These are phyloP conservation scores for Danio jaintianensis DNA, from an alignment of 2,797 vertebrate genomes.

Conservation along the genomic window DNA sequence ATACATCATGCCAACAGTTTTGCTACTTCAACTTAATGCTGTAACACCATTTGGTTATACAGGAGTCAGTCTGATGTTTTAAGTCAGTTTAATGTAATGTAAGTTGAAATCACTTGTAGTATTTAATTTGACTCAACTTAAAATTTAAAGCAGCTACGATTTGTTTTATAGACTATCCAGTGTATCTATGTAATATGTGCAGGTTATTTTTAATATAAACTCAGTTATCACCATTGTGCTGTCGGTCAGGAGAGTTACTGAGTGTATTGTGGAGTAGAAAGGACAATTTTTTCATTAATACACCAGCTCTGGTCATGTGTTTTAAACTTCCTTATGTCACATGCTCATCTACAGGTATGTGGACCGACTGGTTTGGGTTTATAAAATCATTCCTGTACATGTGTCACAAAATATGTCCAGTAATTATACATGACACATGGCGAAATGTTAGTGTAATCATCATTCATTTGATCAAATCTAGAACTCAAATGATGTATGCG, in stretches of 20 bases:
- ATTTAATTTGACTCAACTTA: too few species aligned
- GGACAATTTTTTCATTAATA: neutral
- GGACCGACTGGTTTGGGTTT: constrained; percentile 67
- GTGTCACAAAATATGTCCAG: neutral
- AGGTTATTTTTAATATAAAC: too few species aligned
- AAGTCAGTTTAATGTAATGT: too few species aligned
- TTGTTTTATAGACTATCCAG: too few species aligned
- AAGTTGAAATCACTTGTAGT: too few species aligned
- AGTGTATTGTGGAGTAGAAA: neutral
- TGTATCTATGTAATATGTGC: too few species aligned
- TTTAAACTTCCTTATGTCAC: constrained; percentile 1
- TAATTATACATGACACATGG: neutral
- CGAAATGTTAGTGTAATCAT: neutral
- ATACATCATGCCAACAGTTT: too few species aligned
- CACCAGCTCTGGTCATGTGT: constrained; percentile 2
- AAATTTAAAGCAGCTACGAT: too few species aligned
- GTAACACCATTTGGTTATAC: too few species aligned
- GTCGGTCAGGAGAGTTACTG: neutral
- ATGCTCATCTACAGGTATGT: constrained; percentile 67
- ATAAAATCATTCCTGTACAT: neutral
- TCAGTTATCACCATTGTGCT: neutral
- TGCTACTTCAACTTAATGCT: too few species aligned
- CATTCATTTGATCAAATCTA: neutral
- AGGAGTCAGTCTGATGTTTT: too few species aligned
- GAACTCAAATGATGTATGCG: neutral